These are phyloP conservation scores for Bombus affinis DNA, from an alignment of 1,140 invertebrate genomes.

Conservation along the genomic window DNA sequence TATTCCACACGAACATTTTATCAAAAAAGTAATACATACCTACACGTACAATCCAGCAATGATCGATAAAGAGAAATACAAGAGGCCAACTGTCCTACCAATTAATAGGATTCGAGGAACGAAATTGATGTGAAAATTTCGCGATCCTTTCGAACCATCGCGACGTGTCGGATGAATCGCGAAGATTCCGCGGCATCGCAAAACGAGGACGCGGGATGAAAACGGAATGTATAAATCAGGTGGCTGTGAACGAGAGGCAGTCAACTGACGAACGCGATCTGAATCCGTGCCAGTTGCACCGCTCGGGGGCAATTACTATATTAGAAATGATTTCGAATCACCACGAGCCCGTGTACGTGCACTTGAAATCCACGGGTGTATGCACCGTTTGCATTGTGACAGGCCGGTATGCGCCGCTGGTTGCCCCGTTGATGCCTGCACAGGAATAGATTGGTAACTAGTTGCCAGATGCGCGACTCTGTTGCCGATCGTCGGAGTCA, in stretches of 20 bases:
- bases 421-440: conserved; percentile 47
- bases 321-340: conserved; percentile 60
- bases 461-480: conserved; percentile 61
- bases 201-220: conserved; percentile 55
- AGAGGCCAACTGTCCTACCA: not conserved
- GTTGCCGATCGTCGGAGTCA: conserved; percentile 54
- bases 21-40: not conserved
- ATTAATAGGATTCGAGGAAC: not conserved
- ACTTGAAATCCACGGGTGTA: conserved; percentile 36
- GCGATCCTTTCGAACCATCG: no score
- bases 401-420: conserved; percentile 33
- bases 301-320: conserved; percentile 45
- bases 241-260: conserved; percentile 29
- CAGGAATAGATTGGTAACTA: conserved; percentile 70
- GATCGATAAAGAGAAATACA: not conserved
- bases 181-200: conserved; percentile 19
- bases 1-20: not conserved
- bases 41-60: not conserved
- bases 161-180: no score
- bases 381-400: conserved; percentile 34
- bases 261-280: conserved; percentile 55
- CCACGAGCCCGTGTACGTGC: conserved; percentile 4
- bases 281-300: conserved; percentile 47
- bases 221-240: conserved; percentile 56
- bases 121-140: not conserved